phyloP scores from a whole-genome alignment of 2,113 vertebrate genomes.

The Halichoeres trimaculatus region DNA sequence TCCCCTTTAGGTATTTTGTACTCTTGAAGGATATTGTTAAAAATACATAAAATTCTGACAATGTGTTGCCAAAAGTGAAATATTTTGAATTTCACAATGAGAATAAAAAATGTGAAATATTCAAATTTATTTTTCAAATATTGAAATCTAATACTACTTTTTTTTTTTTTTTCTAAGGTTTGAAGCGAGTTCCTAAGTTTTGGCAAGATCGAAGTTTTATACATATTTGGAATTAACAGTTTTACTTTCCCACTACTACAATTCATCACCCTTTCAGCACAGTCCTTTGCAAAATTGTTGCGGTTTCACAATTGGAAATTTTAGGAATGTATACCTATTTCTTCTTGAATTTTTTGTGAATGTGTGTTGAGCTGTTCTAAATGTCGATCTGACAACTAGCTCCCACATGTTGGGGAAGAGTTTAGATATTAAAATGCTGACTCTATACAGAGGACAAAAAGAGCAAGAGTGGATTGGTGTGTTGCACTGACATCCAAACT shows the following conservation, averaged over 20 bases:
- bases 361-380: neutral
- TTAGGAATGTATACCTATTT: no score
- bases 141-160: neutral
- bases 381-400: neutral
- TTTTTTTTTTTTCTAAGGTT: no score
- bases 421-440: neutral
- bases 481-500: no score
- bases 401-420: neutral
- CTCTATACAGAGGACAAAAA: neutral
- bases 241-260: neutral
- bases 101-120: neutral
- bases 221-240: neutral
- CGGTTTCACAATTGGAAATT: neutral
- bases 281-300: neutral
- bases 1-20: neutral
- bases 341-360: no score
- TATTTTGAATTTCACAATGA: neutral
- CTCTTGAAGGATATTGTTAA: neutral
- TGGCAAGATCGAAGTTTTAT: neutral
- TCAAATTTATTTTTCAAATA: neutral
- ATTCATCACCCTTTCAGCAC: neutral
- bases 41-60: neutral
- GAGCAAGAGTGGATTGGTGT: no score
- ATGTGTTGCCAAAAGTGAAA: neutral
- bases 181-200: no score